Evolutionary conservation across 1,140 invertebrate species (phyloP).

Genomic region (Lysiphlebus fabarum): DNA sequence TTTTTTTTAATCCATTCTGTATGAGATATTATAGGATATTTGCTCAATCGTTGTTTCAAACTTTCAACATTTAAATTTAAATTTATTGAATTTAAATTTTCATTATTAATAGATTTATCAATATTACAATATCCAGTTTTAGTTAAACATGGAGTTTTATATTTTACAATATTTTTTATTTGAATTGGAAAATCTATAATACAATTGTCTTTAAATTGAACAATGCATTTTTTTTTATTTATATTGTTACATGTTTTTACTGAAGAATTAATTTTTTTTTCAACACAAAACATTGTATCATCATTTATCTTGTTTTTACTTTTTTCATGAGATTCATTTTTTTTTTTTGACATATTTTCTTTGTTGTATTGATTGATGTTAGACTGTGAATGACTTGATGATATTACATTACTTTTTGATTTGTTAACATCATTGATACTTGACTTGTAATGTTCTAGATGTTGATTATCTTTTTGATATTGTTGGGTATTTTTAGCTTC

Average conservation of each 20-base stretch:
- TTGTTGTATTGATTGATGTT: constrained; percentile 10
- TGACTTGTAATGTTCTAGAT: too few species aligned
- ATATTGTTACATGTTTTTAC: too few species aligned
- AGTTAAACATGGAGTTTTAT: constrained; percentile 17
- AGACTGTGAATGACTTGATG: neutral
- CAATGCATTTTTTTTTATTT: constrained; percentile 20
- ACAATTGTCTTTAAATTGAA: constrained; percentile 13
- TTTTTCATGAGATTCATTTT: neutral
- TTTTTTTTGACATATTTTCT: constrained; percentile 5
- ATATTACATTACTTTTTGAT: too few species aligned
- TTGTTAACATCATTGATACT: too few species aligned
- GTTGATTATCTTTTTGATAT: too few species aligned
- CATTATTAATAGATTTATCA: neutral
- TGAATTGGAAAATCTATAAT: constrained; percentile 18
- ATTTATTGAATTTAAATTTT: constrained; percentile 13
- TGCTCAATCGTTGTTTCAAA: constrained; percentile 32
- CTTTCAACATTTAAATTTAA: constrained; percentile 21
- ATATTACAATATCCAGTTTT: neutral
- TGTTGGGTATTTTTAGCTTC: too few species aligned
- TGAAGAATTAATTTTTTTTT: constrained; percentile 2
- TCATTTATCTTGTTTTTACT: constrained; percentile 14
- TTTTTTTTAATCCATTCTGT: constrained; percentile 14
- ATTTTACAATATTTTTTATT: constrained; percentile 27
- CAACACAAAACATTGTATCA: neutral
- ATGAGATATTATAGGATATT: constrained; percentile 27